A percentile compares a stretch with the other conserved stretches of the same genome.
Evolutionary conservation across 2,797 vertebrate genomes (phyloP).

Genomic region (Limosa lapponica): DNA sequence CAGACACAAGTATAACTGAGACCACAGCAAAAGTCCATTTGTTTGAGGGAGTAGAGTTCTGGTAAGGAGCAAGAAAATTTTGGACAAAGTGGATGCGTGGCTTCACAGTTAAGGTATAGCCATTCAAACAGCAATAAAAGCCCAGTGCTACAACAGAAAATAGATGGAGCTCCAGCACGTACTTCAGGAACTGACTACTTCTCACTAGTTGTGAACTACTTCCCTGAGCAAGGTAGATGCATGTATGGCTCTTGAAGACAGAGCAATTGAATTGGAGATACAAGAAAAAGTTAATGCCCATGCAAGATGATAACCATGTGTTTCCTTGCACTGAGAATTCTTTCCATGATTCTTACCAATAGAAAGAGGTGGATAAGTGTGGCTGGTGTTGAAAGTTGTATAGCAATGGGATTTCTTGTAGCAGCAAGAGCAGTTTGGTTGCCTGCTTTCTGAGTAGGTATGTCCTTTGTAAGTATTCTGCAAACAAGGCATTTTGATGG

Average conservation of each 20-base stretch:
- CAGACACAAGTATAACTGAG: neutral
- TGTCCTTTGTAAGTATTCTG: neutral
- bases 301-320: neutral
- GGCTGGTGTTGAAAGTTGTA: neutral
- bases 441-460: neutral
- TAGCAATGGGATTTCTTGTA: neutral
- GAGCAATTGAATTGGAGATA: neutral
- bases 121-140: neutral
- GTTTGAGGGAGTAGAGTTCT: neutral
- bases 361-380: neutral
- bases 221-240: neutral
- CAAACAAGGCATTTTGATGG: neutral
- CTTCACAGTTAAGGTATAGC: neutral
- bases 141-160: neutral
- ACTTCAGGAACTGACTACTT: neutral
- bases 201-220: neutral
- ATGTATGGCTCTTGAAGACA: neutral
- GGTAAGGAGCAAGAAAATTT: neutral
- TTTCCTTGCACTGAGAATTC: neutral
- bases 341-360: neutral
- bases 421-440: neutral
- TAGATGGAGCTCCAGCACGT: rapidly evolving
- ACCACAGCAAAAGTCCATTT: neutral
- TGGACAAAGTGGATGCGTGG: neutral
- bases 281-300: neutral